Conservation (phyloP, 2,888 invertebrate genomes). For the Thyatira batis region DNA sequence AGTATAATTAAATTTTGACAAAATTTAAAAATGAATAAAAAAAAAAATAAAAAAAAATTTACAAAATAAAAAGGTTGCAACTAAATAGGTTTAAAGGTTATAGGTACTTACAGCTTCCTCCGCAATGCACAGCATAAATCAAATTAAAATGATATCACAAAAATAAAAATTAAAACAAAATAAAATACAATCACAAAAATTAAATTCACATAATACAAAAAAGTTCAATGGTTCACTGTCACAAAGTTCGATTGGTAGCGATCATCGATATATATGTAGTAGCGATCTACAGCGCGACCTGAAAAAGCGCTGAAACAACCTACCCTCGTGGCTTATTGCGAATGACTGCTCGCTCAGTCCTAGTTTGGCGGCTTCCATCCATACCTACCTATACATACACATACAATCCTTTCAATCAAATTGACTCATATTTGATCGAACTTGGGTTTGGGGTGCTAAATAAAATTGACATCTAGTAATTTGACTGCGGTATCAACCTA, state of each 20-base stretch:
- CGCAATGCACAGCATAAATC: background rate
- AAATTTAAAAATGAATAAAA: background rate
- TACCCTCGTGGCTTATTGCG: constrained; percentile 29
- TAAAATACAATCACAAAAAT: constrained; percentile 8
- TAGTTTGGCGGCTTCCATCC: constrained; percentile 5
- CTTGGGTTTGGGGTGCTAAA: too few species aligned
- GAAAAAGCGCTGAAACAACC: constrained; percentile 33
- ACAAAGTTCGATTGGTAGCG: constrained; percentile 36
- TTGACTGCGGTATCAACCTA: too few species aligned
- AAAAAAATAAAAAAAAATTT: too few species aligned
- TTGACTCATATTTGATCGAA: constrained; percentile 18
- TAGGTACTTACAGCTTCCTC: background rate
- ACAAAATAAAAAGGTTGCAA: background rate
- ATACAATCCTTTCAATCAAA: constrained; percentile 18
- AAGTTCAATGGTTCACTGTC: constrained; percentile 25
- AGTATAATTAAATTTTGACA: too few species aligned
- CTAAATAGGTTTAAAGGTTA: too few species aligned
- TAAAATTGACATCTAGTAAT: too few species aligned
- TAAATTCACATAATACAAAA: constrained; percentile 17
- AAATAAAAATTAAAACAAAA: constrained; percentile 9
- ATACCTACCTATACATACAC: background rate
- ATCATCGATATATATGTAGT: too few species aligned
- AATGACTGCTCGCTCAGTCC: constrained; percentile 28
- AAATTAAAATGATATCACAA: background rate
- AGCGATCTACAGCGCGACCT: constrained; percentile 15